A percentile compares a stretch with the other conserved stretches of the same genome.
Evolutionary conservation across 2,888 invertebrate genomes (phyloP).

Genomic region (Dyspetes luteomarginatus): DNA sequence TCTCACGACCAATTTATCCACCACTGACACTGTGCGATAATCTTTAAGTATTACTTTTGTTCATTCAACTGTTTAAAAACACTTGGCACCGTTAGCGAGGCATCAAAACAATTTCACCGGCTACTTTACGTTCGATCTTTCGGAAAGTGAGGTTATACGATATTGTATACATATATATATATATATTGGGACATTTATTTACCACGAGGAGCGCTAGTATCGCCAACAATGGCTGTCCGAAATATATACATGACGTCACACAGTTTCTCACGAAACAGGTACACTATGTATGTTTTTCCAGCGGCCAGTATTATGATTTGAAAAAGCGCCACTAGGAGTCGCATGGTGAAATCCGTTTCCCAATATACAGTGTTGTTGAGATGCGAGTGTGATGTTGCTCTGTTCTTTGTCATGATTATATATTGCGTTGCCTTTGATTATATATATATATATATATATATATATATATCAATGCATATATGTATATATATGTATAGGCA

Average conservation of each 20-base stretch:
- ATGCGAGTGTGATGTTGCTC: slow-evolving; percentile 38
- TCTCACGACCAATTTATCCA: neutral
- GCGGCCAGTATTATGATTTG: too few relatives aligned
- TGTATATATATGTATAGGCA: neutral
- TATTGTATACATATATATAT: too few relatives aligned
- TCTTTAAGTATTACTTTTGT: slow-evolving; percentile 15
- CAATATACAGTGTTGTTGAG: neutral
- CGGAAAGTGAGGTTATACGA: neutral
- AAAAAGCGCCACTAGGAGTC: too few relatives aligned
- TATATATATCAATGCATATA: slow-evolving; percentile 8
- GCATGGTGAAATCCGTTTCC: neutral
- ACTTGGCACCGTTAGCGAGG: slow-evolving; percentile 57
- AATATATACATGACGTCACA: too few relatives aligned
- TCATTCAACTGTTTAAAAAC: slow-evolving; percentile 24
- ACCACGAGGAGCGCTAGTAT: too few relatives aligned
- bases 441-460: slow-evolving; percentile 1
- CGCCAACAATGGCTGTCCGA: too few relatives aligned
- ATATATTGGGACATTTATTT: too few relatives aligned
- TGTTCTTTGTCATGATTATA: slow-evolving; percentile 30
- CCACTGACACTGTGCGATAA: neutral
- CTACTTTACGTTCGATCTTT: slow-evolving; percentile 23
- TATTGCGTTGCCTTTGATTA: slow-evolving; percentile 22
- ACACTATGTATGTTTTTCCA: too few relatives aligned
- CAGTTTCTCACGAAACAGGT: too few relatives aligned
- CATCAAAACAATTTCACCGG: slow-evolving; percentile 46